A percentile compares a stretch with the other conserved stretches of the same genome.
Conservation (phyloP, 1,140 invertebrate genomes). For the Lanistes nyassanus region DNA sequence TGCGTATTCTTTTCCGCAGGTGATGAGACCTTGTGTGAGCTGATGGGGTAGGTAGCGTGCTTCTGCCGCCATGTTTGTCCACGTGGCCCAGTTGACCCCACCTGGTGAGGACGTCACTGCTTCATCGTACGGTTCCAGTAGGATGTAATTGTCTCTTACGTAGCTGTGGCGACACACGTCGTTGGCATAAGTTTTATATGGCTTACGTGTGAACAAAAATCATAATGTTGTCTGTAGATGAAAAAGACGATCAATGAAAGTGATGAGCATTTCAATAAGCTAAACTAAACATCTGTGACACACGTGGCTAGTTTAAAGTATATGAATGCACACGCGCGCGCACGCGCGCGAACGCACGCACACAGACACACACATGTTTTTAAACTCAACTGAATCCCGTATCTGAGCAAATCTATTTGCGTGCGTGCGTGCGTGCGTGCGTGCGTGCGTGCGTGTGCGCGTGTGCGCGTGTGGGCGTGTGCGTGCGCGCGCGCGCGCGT, state of each 20-base stretch:
- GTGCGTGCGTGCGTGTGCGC: no score
- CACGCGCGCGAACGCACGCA: neutral
- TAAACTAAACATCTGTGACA: no score
- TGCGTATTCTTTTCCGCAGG: constrained; percentile 6
- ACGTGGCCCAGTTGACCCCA: constrained; percentile 19
- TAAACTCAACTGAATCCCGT: no score
- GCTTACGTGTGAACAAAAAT: neutral
- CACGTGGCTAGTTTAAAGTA: no score
- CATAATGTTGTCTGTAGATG: no score
- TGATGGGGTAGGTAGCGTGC: constrained; percentile 7
- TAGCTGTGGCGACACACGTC: neutral
- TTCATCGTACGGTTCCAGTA: neutral
- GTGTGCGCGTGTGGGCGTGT: no score
- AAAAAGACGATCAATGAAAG: neutral
- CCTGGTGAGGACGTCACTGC: neutral
- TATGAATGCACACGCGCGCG: neutral
- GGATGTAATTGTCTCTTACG: constrained; percentile 3
- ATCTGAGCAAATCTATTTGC: no score
- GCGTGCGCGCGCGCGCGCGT: no score
- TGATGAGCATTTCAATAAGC: neutral
- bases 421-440: no score
- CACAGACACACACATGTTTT: constrained; percentile 8
- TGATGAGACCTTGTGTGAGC: constrained; percentile 7
- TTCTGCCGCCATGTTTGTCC: constrained; percentile 9
- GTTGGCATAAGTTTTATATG: no score